A percentile compares a stretch with the other conserved stretches of the same genome.
Conservation (phyloP, 1,140 invertebrate genomes). For the Tachypleus tridentatus region DNA sequence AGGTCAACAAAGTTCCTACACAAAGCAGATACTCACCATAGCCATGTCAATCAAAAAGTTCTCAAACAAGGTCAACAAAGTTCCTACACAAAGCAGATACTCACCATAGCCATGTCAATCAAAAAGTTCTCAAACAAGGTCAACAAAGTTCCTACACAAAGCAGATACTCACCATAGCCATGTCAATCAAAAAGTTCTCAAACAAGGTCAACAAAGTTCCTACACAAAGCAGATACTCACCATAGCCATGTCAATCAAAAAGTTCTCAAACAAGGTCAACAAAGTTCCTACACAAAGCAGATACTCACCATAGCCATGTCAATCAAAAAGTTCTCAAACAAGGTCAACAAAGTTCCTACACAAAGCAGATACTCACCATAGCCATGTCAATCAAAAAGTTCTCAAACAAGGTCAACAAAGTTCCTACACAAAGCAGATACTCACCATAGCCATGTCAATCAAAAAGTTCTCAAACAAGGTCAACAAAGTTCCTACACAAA, state of each 20-base stretch:
- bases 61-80: conserved; percentile 91
- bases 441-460: conserved; percentile 70
- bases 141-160: conserved; percentile 33
- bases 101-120: conserved; percentile 70
- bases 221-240: conserved; percentile 30
- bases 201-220: conserved; percentile 77
- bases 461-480: conserved; percentile 93
- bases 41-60: conserved; percentile 92
- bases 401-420: conserved; percentile 91
- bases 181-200: conserved; percentile 91
- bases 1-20: conserved; percentile 46
- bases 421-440: conserved; percentile 3
- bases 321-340: conserved; percentile 92
- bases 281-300: neutral
- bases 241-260: conserved; percentile 81
- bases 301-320: conserved; percentile 64
- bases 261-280: conserved; percentile 93
- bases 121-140: conserved; percentile 93
- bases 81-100: conserved; percentile 3
- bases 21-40: conserved; percentile 34
- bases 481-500: conserved; percentile 33
- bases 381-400: conserved; percentile 92
- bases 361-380: conserved; percentile 34
- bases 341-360: conserved; percentile 46
- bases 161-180: conserved; percentile 48